Base-by-base conservation (phyloP, 2,888 invertebrate genomes). In the Kryphioiulus occultus region DNA sequence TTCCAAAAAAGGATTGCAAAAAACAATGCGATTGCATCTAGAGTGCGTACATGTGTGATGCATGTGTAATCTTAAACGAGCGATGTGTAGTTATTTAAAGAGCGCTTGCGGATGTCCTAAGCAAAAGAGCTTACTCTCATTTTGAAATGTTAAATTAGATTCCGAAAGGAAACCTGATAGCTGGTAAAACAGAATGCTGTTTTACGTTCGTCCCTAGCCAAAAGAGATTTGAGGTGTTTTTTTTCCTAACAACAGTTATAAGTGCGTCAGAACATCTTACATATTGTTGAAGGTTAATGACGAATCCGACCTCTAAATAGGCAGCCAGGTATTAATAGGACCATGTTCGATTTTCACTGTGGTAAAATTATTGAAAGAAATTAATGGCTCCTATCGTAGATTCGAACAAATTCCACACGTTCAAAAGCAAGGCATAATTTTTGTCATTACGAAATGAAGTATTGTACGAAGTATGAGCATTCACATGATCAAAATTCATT, bases 61-160 rank as follows among this genome's bases (percentile, higher is more conserved):
- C 78, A 78, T 30, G 30, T 78, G 78, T 78, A 78, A 78, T 78
- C 17, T 78, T 78, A 78, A 30, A 78, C 78, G 30, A 78, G 78
- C 30, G 26, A 2, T 4, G 12, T 78, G 26, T 30, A 78, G 78
- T 78, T 78, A 78, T 78, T 78, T 78, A 78, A 30, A 78, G 78
- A 78, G 78, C 30, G 78, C 78, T 78, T 30, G 78, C 26, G 78
- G 78, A 30, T 30, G 78, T 3, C 30, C 26, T 17, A 22, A 78
- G 78, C 30, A 78, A 78, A 78, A 30, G 15, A 26, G 78, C 78
- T 78, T 78, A 78, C 78, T 17, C 78, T 3, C 15, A 30, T 12
- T 78, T 78, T 78, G 15, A 30, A 78, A 78, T 78, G 26, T 53
- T 53, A 53, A 53, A 53, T 53, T 53, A 53, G 53, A 53, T 53